phyloP scores from a whole-genome alignment of 1,140 invertebrate species.

The Papilio xuthus region DNA sequence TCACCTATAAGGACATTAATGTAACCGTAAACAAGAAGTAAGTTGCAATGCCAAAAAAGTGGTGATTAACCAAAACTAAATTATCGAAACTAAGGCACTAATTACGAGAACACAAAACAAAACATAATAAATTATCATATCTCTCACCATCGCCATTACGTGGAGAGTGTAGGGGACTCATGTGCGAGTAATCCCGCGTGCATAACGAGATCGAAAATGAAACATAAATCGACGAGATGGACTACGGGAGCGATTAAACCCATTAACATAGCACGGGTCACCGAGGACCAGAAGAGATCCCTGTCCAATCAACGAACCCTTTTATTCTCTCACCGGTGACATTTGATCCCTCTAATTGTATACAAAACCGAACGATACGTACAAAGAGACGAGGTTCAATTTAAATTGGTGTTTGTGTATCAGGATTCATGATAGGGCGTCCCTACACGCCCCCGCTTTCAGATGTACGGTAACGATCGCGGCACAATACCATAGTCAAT shows the following conservation, averaged over 20 bases:
- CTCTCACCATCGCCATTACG: slow-evolving; percentile 65
- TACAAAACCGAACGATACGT: slow-evolving; percentile 46
- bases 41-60: neutral
- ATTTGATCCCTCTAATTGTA: slow-evolving; percentile 45
- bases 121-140: slow-evolving; percentile 67
- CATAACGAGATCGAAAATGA: slow-evolving; percentile 80
- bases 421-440: slow-evolving; percentile 76
- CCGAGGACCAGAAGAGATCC: slow-evolving; percentile 58
- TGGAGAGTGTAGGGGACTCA: slow-evolving; percentile 56
- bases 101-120: slow-evolving; percentile 15
- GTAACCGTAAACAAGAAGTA: neutral
- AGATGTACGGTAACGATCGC: slow-evolving; percentile 78
- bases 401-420: slow-evolving; percentile 68
- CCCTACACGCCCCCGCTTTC: slow-evolving; percentile 68
- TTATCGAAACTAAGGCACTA: neutral
- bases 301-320: slow-evolving; percentile 76
- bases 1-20: slow-evolving; percentile 58
- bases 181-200: slow-evolving; percentile 66
- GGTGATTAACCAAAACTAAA: slow-evolving; percentile 21
- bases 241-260: slow-evolving; percentile 75
- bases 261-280: slow-evolving; percentile 77
- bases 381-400: slow-evolving; percentile 53
- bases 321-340: slow-evolving; percentile 56
- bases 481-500: slow-evolving; percentile 79
- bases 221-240: slow-evolving; percentile 76